These are phyloP conservation scores for Oeneis ivallda DNA, from an alignment of 2,888 invertebrate genomes.

Conservation along the genomic window DNA sequence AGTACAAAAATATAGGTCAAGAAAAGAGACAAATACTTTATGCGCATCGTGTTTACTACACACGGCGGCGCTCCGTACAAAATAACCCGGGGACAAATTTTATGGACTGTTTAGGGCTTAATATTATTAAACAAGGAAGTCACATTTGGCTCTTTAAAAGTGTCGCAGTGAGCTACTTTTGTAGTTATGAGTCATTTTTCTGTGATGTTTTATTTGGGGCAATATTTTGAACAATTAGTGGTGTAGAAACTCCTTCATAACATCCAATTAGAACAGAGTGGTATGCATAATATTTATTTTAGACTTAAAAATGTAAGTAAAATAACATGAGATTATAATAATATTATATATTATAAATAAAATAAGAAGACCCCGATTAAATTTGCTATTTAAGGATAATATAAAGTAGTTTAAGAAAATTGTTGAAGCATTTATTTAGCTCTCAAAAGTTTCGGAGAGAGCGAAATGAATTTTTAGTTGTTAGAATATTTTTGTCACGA, in stretches of 20 bases:
- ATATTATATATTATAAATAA: too few species aligned
- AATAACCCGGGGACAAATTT: slow-evolving; percentile 27
- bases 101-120: slow-evolving; percentile 33
- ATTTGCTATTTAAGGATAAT: not conserved
- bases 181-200: not conserved
- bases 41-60: slow-evolving; percentile 22
- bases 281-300: too few species aligned
- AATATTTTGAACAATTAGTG: too few species aligned
- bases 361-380: too few species aligned
- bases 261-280: too few species aligned
- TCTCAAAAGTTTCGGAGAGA: not conserved
- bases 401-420: not conserved
- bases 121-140: slow-evolving; percentile 35
- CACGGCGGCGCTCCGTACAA: slow-evolving; percentile 14
- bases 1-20: not conserved
- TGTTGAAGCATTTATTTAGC: not conserved
- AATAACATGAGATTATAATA: too few species aligned
- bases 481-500: slow-evolving; percentile 31
- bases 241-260: too few species aligned
- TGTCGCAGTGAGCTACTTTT: slow-evolving; percentile 28
- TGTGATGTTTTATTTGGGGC: not conserved
- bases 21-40: not conserved
- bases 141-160: slow-evolving; percentile 33
- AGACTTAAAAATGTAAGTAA: too few species aligned
- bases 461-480: slow-evolving; percentile 16